Percentiles rank a stretch among this genome's conserved stretches.
These are phyloP conservation scores for Oeneis ivallda DNA, from an alignment of 2,888 invertebrate genomes.

Conservation along the genomic window DNA sequence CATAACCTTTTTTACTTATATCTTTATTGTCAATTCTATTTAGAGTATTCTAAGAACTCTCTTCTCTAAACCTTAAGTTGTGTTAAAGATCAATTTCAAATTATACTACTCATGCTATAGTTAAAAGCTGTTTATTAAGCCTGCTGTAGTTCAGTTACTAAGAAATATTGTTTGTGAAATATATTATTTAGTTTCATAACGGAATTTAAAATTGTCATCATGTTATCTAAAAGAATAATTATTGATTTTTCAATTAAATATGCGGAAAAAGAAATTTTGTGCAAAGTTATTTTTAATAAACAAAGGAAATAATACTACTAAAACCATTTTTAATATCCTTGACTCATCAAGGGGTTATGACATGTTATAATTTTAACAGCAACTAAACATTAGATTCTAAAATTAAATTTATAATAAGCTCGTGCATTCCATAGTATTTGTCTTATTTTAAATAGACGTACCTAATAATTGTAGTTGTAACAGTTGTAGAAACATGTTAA, in stretches of 20 bases:
- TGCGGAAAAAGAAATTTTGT: constrained; percentile 1
- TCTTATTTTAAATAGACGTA: constrained; percentile 16
- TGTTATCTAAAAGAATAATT: constrained; percentile 10
- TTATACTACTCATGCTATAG: constrained; percentile 36
- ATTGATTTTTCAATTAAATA: constrained; percentile 3
- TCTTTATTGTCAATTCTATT: neutral
- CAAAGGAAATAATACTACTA: constrained; percentile 9
- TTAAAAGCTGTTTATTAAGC: constrained; percentile 36
- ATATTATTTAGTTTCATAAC: neutral
- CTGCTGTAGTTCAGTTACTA: constrained; percentile 12
- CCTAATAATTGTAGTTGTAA: constrained; percentile 4
- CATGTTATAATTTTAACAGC: constrained; percentile 9
- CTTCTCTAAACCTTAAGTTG: neutral
- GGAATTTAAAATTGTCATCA: neutral
- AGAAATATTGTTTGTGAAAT: neutral
- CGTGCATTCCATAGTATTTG: constrained; percentile 29
- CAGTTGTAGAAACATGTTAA: constrained; percentile 13
- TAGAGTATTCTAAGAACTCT: constrained; percentile 5
- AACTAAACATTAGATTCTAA: constrained; percentile 25
- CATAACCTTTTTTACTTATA: neutral
- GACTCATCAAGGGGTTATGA: constrained; percentile 14
- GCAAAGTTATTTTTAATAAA: neutral
- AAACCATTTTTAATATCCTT: constrained; percentile 9
- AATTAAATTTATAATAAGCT: constrained; percentile 31
- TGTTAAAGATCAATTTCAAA: neutral